A percentile compares a stretch with the other conserved stretches of the same genome.
Conservation (phyloP, 2,113 vertebrate species). For the Plotosus lineatus region DNA sequence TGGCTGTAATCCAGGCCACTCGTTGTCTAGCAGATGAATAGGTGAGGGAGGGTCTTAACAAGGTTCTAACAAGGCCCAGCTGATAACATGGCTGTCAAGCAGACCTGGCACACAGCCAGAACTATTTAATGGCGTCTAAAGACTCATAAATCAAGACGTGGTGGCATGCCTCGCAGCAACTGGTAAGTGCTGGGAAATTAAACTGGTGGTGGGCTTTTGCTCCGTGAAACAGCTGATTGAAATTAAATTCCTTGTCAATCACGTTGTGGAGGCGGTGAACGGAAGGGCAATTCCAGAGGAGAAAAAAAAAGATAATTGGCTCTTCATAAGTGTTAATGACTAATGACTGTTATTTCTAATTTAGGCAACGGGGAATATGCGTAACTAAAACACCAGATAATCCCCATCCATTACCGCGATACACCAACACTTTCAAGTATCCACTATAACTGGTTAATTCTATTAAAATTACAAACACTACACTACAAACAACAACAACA, state of each 20-base stretch:
- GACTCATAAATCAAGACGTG: constrained; percentile 43
- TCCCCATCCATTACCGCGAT: neutral
- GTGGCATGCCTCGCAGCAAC: constrained; percentile 46
- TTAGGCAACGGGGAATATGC: neutral
- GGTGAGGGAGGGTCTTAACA: constrained; percentile 37
- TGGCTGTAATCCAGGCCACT: constrained; percentile 29
- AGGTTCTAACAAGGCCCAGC: constrained; percentile 35
- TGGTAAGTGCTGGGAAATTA: constrained; percentile 54
- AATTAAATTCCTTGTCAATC: constrained; percentile 48
- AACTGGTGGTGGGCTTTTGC: constrained; percentile 45
- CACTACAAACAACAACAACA: no score
- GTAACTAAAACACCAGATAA: constrained; percentile 1
- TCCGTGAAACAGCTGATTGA: constrained; percentile 44
- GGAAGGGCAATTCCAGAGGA: neutral
- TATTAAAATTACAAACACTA: neutral
- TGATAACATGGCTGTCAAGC: constrained; percentile 22
- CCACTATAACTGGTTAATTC: no score
- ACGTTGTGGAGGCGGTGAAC: constrained; percentile 30
- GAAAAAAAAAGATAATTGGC: constrained; percentile 7
- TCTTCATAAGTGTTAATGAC: constrained; percentile 12
- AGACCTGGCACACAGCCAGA: constrained; percentile 39
- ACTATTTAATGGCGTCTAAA: constrained; percentile 46
- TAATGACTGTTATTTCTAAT: neutral
- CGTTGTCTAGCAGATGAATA: constrained; percentile 44
- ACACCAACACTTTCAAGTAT: neutral